These are phyloP conservation scores for Chrysochloris asiatica DNA, from an alignment of 2,113 vertebrate species.

Conservation along the genomic window DNA sequence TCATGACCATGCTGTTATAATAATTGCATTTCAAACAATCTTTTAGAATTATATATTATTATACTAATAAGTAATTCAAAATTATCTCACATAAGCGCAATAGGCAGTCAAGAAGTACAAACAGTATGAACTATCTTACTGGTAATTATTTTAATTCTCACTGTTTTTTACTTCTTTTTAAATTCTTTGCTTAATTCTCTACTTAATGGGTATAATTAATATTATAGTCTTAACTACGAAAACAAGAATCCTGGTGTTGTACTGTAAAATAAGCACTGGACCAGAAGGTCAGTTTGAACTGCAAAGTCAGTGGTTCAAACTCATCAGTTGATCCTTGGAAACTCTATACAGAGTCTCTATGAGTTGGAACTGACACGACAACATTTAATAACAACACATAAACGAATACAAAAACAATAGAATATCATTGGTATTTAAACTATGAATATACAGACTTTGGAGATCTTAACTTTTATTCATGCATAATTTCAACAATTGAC, in stretches of 20 bases:
- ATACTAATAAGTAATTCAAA: background rate
- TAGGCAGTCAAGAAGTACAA: background rate
- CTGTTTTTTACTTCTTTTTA: background rate
- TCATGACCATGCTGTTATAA: background rate
- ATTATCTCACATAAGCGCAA: background rate
- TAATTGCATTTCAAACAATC: background rate
- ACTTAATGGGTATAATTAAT: background rate
- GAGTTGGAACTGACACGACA: no score
- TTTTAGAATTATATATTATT: background rate
- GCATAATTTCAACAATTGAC: background rate
- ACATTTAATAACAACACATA: no score
- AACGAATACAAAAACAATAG: background rate
- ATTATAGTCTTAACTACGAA: background rate
- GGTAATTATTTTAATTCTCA: slow-evolving; percentile 32
- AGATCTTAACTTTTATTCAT: background rate
- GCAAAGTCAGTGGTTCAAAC: no score
- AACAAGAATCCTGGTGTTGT: no score
- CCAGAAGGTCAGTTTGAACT: no score
- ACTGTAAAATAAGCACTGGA: no score
- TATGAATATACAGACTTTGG: background rate
- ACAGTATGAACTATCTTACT: background rate
- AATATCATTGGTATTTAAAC: background rate
- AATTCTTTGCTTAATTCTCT: background rate
- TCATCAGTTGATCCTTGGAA: no score
- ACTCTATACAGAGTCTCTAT: no score